Base-by-base conservation (phyloP, 2,797 vertebrate genomes). In the Avahi laniger region DNA sequence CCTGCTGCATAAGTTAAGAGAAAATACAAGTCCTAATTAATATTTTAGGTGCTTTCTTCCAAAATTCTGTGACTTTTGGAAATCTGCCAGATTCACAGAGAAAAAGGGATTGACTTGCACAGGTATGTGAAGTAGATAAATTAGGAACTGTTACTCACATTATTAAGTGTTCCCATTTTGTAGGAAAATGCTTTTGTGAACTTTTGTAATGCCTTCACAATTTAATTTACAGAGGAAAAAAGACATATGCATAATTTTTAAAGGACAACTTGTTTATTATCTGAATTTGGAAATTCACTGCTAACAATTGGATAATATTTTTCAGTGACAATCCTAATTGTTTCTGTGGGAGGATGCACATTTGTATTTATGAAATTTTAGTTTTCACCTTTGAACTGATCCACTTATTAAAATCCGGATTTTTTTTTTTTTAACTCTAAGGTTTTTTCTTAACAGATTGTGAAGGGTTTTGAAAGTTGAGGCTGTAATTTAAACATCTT, bases 31-130 rank as follows among this genome's bases (percentile, higher is more conserved):
- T 72, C 88, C 26, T 73, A 46, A 50, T 92, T 75, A 80, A 59
- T 88, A 85, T n/a, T 89, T 93, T 81, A 86, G 57, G 9, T 84
- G 57, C 26, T 95, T 95, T 83, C 22, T 93, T 72, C 33, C 75
- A 46, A 93, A 91, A 72, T 82, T 89, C 30, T 80, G 0, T 43
- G 69, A 8, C 3, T 50, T 38, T 90, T 78, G 33, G 73, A 82
- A 89, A 52, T 86, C 24, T 78, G 17, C 67, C 72, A 38, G 93
- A 61, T 88, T 94, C n/a, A 65, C 41, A 46, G 61, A 57, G 24
- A 81, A 57, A 89, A 81, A 70, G 54, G 20, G 22, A 57, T 82
- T 67, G 69, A 18, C n/a, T 82, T 46, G 43, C 14, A 48, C 50
- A 92, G 48, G 4, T 61, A 67, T 90, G 38, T 87, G 78, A 92